phyloP scores from a whole-genome alignment of 2,888 invertebrate species.

The Tetheella fluctuosa region DNA sequence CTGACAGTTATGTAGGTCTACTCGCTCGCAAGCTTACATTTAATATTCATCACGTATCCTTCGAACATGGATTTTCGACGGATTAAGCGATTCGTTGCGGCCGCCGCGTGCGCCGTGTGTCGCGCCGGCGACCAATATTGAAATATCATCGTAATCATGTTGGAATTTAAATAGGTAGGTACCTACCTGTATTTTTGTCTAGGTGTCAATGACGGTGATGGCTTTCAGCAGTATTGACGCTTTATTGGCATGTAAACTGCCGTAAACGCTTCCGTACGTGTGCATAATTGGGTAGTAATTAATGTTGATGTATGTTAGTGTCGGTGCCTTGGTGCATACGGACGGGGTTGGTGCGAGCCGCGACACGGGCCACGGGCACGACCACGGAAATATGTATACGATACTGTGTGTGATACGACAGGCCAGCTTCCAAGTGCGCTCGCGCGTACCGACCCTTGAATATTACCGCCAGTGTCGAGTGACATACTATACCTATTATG shows the following conservation, averaged over 20 bases:
- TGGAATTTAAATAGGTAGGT: no score
- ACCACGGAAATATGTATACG: no score
- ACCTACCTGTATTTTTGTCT: no score
- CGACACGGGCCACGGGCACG: neutral
- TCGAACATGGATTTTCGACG: neutral
- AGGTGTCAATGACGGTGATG: no score
- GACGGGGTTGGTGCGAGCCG: neutral
- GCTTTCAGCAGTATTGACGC: neutral
- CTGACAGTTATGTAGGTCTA: no score
- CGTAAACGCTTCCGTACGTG: neutral
- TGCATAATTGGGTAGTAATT: neutral
- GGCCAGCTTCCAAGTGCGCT: neutral
- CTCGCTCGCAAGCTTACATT: no score
- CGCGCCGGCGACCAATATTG: no score
- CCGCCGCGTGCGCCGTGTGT: no score
- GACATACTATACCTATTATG: neutral
- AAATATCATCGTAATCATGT: neutral
- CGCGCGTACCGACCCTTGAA: conserved; percentile 24
- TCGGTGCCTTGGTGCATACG: no score
- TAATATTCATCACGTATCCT: neutral
- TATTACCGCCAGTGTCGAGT: conserved; percentile 25
- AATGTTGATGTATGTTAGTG: neutral
- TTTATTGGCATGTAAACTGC: neutral
- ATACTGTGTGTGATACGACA: no score
- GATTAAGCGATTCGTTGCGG: neutral